Evolutionary conservation across 1,140 invertebrate species (phyloP), one percentile per base, ranked within the genome.

Genomic region (Metopolophium dirhodum): DNA sequence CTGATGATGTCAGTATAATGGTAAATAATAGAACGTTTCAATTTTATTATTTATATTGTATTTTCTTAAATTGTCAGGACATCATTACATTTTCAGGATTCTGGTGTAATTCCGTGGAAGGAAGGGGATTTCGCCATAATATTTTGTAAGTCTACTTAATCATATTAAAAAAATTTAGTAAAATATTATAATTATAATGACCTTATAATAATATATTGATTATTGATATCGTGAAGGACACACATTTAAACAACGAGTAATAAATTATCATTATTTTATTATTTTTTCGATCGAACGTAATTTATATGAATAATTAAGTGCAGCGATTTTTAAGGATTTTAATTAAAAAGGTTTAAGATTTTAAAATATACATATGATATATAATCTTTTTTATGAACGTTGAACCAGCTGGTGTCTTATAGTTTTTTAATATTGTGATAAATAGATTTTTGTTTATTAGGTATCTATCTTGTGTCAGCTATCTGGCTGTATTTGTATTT

Each of bases 91-190:
- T 37, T 22, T 57, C 47, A 89, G 88, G 88, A 41, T 22, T 89
- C 35, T 89, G 88, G 88, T 89, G 22, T 89, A 57, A 89, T 89
- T 57, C 51, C 88, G 0, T 89, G 88, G 88, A 89, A 89, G 35
- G 22, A 54, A 89, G 88, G 88, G 23, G 88, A 89, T 57, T 89
- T 57, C 11, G 51, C 88, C 23, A 89, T 89, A 89, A 37, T 23
- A 89, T 89, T 89, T 89, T 89, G 88, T 89, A 57, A 89, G 88
- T 89, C 0, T 89, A 89, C 22, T 41, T 30, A 37, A 57, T 49
- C 26, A 86, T 51, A 86, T 30, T 86, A 22, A 45, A 41, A 41
- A 41, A 37, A 37, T n/a, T 0, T 30, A 87, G 22, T 87, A 87
- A 83, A 83, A 83, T 37, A 54, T 54, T 88, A 54, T 89, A 37